phyloP scores from a whole-genome alignment of 2,888 invertebrate species.

The Lithosia quadra region DNA sequence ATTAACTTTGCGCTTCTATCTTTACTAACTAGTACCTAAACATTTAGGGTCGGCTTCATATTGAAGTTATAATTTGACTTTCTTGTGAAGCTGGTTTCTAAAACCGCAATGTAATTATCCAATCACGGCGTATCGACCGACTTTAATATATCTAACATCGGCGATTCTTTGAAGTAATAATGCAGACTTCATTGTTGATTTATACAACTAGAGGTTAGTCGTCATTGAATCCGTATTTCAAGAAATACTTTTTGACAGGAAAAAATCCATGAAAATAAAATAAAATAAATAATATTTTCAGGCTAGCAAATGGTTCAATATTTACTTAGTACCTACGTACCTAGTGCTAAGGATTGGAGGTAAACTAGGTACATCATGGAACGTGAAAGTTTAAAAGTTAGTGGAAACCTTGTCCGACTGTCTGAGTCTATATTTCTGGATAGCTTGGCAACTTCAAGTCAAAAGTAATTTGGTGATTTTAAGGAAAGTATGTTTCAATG shows the following conservation, averaged over 20 bases:
- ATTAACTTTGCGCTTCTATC: background rate
- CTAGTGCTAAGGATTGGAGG: too few species aligned
- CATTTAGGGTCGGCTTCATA: background rate
- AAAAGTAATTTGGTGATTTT: too few species aligned
- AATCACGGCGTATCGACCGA: constrained; percentile 7
- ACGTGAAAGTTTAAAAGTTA: too few species aligned
- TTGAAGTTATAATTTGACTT: constrained; percentile 3
- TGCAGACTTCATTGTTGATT: background rate
- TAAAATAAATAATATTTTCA: too few species aligned
- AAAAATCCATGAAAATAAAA: background rate
- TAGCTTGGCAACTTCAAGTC: too few species aligned
- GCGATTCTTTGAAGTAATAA: constrained; percentile 9
- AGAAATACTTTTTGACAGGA: background rate
- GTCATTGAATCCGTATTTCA: background rate
- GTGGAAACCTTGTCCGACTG: too few species aligned
- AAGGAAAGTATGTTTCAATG: too few species aligned
- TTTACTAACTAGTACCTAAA: background rate
- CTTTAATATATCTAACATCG: background rate
- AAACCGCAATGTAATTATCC: constrained; percentile 18
- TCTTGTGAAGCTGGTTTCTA: constrained; percentile 4
- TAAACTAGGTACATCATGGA: too few species aligned
- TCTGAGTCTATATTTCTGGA: too few species aligned
- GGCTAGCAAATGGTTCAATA: too few species aligned
- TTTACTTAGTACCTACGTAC: too few species aligned
- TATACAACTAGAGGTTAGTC: too few species aligned